Base-by-base conservation (phyloP, 2,113 vertebrate species). In the Leuciscus idus region DNA sequence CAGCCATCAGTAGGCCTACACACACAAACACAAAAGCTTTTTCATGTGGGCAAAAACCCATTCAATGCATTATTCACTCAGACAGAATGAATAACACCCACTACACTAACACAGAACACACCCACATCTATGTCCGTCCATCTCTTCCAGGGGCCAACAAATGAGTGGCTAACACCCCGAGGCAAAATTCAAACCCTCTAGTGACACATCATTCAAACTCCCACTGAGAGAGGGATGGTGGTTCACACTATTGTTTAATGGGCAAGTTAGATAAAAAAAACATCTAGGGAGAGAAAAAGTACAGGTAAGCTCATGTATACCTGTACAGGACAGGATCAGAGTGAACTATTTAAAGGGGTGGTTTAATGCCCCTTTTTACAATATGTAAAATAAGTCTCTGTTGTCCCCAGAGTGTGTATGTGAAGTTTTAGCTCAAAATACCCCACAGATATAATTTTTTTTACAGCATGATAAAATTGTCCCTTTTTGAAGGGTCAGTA, bases 101-200 rank as follows among this genome's bases (percentile, higher is more conserved):
- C 84, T n/a, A 74, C 46, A 55, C 26, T 43, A 62, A 72, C 66
- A 84, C 36, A 84, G 75, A 62, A 72, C 66, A 84, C 36, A 84
- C 81, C 52, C 77, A 64, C 19, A 81, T 74, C 5, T 74, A 36
- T 82, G 89, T 62, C 72, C n/a, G 85, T 73, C 61, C 70, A 59
- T 85, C 39, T 12, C 72, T 39, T 76, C 81, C 50, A 30, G 85
- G 11, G 55, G 28, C 72, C 66, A 72, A 74, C 83, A 75, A 52
- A 74, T 77, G 80, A 62, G 62, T 57, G 48, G n/a, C 68, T 81
- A 78, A 61, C 76, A 88, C 82, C 72, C 39, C 21, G 48, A 83
- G 68, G 87, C 48, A 89, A 87, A 77, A 81, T 90, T 50, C 87
- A 88, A 89, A 85, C 74, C 85, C 84, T 55, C 87, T 61, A 68